Evolutionary conservation across 2,888 invertebrate genomes (phyloP).

Genomic region (Bellardia pandia): DNA sequence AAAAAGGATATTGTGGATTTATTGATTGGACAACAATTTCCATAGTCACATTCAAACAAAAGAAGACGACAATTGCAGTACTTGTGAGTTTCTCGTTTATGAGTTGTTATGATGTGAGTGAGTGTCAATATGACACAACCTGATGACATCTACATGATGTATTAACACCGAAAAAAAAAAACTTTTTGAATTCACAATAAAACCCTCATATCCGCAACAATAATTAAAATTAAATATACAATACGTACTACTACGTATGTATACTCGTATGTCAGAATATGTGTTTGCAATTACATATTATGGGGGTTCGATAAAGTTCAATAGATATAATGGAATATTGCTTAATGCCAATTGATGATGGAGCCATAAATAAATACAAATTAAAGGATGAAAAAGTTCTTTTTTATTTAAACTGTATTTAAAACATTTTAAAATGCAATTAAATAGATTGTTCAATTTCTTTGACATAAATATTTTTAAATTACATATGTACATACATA

Average conservation of each 20-base stretch:
- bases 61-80: neutral
- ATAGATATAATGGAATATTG: neutral
- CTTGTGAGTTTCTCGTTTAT: neutral
- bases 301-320: slow-evolving; percentile 11
- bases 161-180: slow-evolving; percentile 55
- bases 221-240: slow-evolving; percentile 63
- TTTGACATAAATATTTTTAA: too few species aligned
- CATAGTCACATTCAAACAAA: slow-evolving; percentile 3
- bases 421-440: too few species aligned
- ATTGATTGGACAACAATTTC: slow-evolving; percentile 42
- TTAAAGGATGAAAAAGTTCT: neutral
- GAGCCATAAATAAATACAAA: neutral
- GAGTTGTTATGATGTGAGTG: slow-evolving; percentile 36
- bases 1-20: slow-evolving; percentile 49
- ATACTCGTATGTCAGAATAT: neutral
- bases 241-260: neutral
- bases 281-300: neutral
- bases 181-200: slow-evolving; percentile 54
- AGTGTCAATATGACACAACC: slow-evolving; percentile 50
- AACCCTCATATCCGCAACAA: slow-evolving; percentile 60
- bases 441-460: too few species aligned
- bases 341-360: neutral
- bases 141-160: slow-evolving; percentile 66
- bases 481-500: too few species aligned
- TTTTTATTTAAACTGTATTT: neutral